These are phyloP conservation scores for Hypanus sabinus DNA, from an alignment of 2,113 vertebrate genomes.

Conservation along the genomic window DNA sequence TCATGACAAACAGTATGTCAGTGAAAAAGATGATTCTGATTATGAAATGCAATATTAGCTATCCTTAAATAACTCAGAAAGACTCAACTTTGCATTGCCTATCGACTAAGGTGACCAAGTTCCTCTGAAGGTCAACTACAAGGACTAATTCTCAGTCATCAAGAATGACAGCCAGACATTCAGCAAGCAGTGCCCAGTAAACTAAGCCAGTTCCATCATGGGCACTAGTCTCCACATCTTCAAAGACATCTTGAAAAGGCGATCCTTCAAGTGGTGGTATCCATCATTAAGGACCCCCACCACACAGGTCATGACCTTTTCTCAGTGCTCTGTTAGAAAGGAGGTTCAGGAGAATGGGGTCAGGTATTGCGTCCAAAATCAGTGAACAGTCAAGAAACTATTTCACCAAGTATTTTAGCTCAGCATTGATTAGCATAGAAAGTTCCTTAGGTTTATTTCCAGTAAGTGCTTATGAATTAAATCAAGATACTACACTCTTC, in stretches of 20 bases:
- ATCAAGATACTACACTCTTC: background rate
- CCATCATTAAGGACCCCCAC: no score
- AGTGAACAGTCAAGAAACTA: background rate
- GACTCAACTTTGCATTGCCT: background rate
- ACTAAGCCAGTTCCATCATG: no score
- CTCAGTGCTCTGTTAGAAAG: no score
- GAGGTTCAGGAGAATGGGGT: background rate
- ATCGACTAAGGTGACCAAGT: background rate
- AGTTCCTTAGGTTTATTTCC: background rate
- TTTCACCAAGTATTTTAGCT: background rate
- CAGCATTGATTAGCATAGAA: background rate
- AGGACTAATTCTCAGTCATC: background rate
- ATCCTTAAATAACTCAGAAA: background rate
- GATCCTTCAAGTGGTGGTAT: no score
- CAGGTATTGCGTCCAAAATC: background rate
- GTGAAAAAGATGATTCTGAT: no score
- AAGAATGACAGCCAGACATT: background rate
- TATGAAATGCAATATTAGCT: no score
- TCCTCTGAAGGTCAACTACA: background rate
- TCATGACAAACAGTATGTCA: no score
- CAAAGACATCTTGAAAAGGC: no score
- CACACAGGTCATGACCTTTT: no score
- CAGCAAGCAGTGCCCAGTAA: no score
- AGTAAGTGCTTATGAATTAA: background rate
- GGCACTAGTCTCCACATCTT: no score